Base-by-base conservation (phyloP, 2,113 vertebrate genomes). In the Empidonax traillii region DNA sequence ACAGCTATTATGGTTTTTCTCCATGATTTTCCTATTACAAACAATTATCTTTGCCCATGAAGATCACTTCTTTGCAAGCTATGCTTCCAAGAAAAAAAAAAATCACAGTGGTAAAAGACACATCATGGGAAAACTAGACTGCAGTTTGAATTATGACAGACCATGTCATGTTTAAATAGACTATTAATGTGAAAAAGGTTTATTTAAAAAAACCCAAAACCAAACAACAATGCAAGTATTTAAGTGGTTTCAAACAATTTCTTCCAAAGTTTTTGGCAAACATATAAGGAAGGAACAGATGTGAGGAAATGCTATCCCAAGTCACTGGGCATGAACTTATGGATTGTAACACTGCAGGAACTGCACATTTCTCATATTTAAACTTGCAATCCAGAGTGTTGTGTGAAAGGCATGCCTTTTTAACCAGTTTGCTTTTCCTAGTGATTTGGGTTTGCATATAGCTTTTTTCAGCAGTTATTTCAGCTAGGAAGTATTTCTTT, bases 201-300 rank as follows among this genome's bases (percentile, higher is more conserved):
- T 85, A 73, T 83, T 85, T 87, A 39, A 2, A 37, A 4, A 22
- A 65, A 73, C 10, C 10, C 23, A 17, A 43, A 68, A n/a, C 0
- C 3, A 75, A 69, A 67, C 39, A 68, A 83, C 14, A 65, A 67
- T 55, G 56, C 9, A 90, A 92, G 44, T 6, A 69, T 96, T 92
- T 90, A 78, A 82, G 80, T 90, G 61, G 33, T 31, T 93, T 81
- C 35, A 74, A 95, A 92, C 28, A 24, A 90, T 87, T 91, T 78
- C 83, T 77, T 61, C 17, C 39, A 55, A 87, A 39, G 30, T 33
- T 85, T 96, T 67, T 95, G 81, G 65, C 81, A 83, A 91, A 59
- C n/a, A 65, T 46, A 59, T 87, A 43, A 90, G 25, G 65, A 95
- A 94, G 46, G 30, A 88, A 25, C 71, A 97, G 89, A 93, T 91